phyloP scores from a whole-genome alignment of 2,113 vertebrate species.

The Hyaena hyaena region DNA sequence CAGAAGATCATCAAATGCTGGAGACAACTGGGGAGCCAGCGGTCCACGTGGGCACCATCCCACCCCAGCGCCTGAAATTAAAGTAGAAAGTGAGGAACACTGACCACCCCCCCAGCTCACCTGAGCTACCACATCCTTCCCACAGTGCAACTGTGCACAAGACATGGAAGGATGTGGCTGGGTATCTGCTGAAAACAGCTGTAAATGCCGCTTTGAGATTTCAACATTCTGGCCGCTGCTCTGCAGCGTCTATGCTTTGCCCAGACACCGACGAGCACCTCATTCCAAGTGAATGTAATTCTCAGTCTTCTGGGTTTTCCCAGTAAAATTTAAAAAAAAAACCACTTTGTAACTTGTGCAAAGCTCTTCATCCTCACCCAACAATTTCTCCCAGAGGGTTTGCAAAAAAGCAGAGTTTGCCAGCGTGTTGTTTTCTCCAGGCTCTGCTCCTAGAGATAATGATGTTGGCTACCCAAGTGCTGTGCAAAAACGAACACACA shows the following conservation, averaged over 20 bases:
- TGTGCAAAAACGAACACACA: not conserved
- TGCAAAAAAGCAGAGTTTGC: not conserved
- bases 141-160: rapidly evolving
- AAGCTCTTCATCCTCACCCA: not conserved
- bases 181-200: not conserved
- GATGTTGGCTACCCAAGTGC: not conserved
- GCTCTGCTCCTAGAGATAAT: not conserved
- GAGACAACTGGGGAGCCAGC: not conserved
- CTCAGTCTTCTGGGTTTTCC: not conserved
- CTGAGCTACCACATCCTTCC: not conserved
- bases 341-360: not conserved
- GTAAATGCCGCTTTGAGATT: not conserved
- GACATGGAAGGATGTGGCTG: not conserved
- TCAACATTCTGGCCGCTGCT: not conserved
- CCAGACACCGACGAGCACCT: not conserved
- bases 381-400: not conserved
- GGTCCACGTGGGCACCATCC: not conserved
- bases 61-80: not conserved
- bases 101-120: not conserved
- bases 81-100: not conserved
- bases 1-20: not conserved
- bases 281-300: not conserved
- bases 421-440: not conserved
- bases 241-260: not conserved
- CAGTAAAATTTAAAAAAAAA: not conserved